Conservation (phyloP, 2,113 vertebrate genomes). For the Pygoscelis antarcticus region DNA sequence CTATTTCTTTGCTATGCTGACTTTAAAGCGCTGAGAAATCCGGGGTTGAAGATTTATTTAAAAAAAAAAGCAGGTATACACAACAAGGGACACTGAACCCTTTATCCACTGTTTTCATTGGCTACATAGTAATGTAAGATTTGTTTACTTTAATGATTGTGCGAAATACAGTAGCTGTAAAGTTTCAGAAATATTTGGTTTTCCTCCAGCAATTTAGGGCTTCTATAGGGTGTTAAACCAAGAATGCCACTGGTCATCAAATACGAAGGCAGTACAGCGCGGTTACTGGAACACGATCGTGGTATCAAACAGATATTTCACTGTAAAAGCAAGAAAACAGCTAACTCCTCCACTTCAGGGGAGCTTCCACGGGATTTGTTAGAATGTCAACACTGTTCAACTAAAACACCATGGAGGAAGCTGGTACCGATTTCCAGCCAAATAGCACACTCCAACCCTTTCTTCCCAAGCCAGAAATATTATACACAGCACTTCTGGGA, state of each 20-base stretch:
- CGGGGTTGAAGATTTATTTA: slow-evolving; percentile 47
- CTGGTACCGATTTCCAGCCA: slow-evolving; percentile 78
- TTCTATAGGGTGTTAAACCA: slow-evolving; percentile 74
- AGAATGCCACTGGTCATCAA: slow-evolving; percentile 76
- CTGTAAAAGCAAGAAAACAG: slow-evolving; percentile 73
- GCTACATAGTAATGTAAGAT: slow-evolving; percentile 66
- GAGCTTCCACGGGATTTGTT: slow-evolving; percentile 80
- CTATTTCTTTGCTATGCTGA: slow-evolving; percentile 26
- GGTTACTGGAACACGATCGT: slow-evolving; percentile 51
- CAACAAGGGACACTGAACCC: slow-evolving; percentile 75
- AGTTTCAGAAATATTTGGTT: slow-evolving; percentile 74
- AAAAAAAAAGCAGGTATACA: slow-evolving; percentile 52
- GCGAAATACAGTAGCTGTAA: slow-evolving; percentile 74
- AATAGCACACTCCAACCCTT: slow-evolving; percentile 73
- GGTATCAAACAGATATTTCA: slow-evolving; percentile 71
- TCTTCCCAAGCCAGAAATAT: slow-evolving; percentile 83
- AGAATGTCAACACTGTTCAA: slow-evolving; percentile 83
- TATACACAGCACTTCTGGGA: slow-evolving; percentile 80
- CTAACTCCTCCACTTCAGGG: slow-evolving; percentile 75
- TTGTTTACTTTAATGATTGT: slow-evolving; percentile 76
- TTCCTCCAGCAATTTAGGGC: slow-evolving; percentile 65
- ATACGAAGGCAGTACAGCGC: slow-evolving; percentile 3
- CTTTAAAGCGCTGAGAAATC: slow-evolving; percentile 41
- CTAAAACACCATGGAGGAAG: slow-evolving; percentile 81
- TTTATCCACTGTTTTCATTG: slow-evolving; percentile 73